Evolutionary conservation across 2,113 vertebrate species (phyloP).

Genomic region (Canis aureus): DNA sequence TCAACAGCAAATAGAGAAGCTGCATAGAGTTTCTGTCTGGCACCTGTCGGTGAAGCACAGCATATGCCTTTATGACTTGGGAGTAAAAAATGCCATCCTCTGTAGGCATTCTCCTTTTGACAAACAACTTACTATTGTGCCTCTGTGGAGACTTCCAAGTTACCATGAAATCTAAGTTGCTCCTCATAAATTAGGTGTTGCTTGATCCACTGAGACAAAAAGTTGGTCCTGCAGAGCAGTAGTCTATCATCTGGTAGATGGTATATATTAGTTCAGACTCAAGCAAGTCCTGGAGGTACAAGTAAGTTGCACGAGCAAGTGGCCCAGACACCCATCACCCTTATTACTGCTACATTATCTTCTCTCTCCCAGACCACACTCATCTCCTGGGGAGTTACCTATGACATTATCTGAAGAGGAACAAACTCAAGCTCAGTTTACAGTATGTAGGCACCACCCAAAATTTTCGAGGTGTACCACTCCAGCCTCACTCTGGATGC

Average conservation of each 20-base stretch:
- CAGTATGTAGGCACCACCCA: background rate
- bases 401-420: background rate
- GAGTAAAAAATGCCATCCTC: background rate
- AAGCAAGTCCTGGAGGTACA: background rate
- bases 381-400: background rate
- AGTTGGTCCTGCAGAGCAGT: background rate
- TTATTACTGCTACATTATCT: background rate
- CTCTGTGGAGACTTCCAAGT: background rate
- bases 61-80: background rate
- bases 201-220: background rate
- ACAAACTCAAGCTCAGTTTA: background rate
- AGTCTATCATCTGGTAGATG: background rate
- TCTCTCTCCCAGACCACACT: background rate
- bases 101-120: background rate
- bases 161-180: background rate
- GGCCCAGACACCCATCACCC: background rate
- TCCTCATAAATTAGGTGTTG: background rate
- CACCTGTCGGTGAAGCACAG: background rate
- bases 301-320: background rate
- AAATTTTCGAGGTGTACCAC: background rate
- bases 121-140: background rate
- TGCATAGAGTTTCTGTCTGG: background rate
- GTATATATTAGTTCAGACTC: background rate
- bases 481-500: background rate
- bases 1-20: background rate